Evolutionary conservation across 2,888 invertebrate genomes (phyloP), one percentile per base, ranked within the genome.

Genomic region (Gerris lacustris): DNA sequence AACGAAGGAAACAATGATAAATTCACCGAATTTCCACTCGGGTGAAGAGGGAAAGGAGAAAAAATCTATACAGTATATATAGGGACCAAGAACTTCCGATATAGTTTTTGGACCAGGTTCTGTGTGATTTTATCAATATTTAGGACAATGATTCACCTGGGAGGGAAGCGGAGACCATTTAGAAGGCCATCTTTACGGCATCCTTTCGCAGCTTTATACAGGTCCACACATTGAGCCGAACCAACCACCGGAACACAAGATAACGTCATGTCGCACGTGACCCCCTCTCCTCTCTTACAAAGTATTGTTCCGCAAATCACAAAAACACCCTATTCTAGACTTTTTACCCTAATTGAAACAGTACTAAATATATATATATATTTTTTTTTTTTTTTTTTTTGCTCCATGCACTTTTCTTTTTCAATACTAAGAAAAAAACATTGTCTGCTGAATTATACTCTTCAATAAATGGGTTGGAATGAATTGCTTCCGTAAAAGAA

Each of bases 201-300:
- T 31, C 31, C 2, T 31, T 31, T 31, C 55, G 55, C 55, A 55
- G 15, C 5, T 9, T 55, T 11, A 55, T 55, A 9, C 15, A 55
- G 55, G 55, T 15, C 15, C 55, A 55, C 55, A 55, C 55, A 55
- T 55, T 55, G 15, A 55, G 15, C 55, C 9, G 55, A 55, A 55
- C 15, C 55, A 55, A 55, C 55, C 55, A 55, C 55, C 55, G 55
- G 55, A 55, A 55, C 55, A 55, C 55, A 55, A 55, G 55, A 55
- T 55, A 55, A 55, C 55, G 55, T 55, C 55, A 55, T 4, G 31
- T 31, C 31, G 31, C 31, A 31, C 55, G 55, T 55, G 55, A 55
- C 55, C 31, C 31, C 31, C 55, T 55, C 55, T 55, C 55, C 9
- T 55, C 15, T 15, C 55, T 55, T 15, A 9, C 55, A 11, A 55